Evolutionary conservation across 2,888 invertebrate genomes (phyloP), one percentile per base, ranked within the genome.

Genomic region (Ennomos fuscantarius): DNA sequence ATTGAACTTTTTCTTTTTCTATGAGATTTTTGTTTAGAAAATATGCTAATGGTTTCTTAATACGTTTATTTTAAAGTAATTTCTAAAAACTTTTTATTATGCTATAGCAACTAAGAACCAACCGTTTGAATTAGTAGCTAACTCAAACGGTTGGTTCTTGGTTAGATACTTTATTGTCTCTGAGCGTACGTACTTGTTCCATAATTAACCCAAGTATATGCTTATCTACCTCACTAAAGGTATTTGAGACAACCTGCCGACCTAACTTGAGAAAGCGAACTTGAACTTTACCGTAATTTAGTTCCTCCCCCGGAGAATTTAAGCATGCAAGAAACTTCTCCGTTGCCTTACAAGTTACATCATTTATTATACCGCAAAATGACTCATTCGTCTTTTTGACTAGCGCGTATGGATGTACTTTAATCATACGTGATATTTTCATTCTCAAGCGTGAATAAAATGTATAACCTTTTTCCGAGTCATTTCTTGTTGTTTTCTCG

Each of bases 311-410:
- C 48, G 9, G 42, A 36, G 54, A 40, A 49, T 51, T 50, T 41
- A 41, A 44, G 47, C 45, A 55, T 45, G 49, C 52, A 49, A 41
- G 56, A 46, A 56, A 55, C 48, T 58, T 52, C 36, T 37, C 46
- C 33, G 41, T 46, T 42, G 49, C 37, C 35, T 50, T 43, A 41
- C 44, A 51, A 62, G 49, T 58, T 55, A 62, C 49, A 52, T 35
- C 48, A 55, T 62, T 62, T 59, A 56, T 60, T 62, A 62, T 53
- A 56, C 51, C 15, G 13, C 54, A 46, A 50, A 55, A 55, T 53
- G 44, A 39, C 45, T 36, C 51, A 44, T 60, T 60, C 49, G 44
- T 63, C 60, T 43, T 55, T 33, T 42, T 36, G 47, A 47, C 55
- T 41, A 39, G 32, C 41, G n/a, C 32, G 51, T 43, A 36, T 47